A percentile compares a stretch with the other conserved stretches of the same genome.
Conservation (phyloP, 2,888 invertebrate genomes). For the Nineta flava region DNA sequence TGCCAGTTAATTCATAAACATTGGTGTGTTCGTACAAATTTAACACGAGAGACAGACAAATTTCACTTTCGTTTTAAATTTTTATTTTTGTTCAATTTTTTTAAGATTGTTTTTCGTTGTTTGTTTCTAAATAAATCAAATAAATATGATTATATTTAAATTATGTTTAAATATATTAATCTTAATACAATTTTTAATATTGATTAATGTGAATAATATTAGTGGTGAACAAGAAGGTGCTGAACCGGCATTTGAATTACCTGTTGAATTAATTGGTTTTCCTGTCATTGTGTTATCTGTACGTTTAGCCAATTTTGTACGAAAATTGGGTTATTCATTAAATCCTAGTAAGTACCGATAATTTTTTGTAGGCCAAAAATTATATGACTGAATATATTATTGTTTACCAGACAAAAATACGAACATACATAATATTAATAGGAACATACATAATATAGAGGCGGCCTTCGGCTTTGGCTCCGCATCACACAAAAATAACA, state of each 20-base stretch:
- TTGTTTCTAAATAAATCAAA: too few species aligned
- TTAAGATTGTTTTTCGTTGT: too few species aligned
- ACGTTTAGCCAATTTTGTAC: slow-evolving; percentile 62
- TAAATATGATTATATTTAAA: slow-evolving; percentile 2
- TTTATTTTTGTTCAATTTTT: background rate
- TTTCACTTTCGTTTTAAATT: slow-evolving; percentile 7
- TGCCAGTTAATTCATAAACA: background rate
- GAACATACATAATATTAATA: too few species aligned
- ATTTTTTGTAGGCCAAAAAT: slow-evolving; percentile 7
- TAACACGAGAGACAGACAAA: too few species aligned
- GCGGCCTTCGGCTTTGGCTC: too few species aligned
- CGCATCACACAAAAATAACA: too few species aligned
- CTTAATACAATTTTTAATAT: background rate
- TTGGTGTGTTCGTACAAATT: too few species aligned
- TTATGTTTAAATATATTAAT: slow-evolving; percentile 2
- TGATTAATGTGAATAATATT: background rate
- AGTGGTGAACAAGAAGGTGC: slow-evolving; percentile 20
- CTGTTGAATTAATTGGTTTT: slow-evolving; percentile 72
- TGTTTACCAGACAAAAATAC: background rate
- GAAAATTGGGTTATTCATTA: slow-evolving; percentile 65
- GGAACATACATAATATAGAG: too few species aligned
- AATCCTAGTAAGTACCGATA: slow-evolving; percentile 60
- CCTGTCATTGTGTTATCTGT: slow-evolving; percentile 69
- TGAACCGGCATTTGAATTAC: slow-evolving; percentile 52
- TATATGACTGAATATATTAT: background rate